Percentiles rank a stretch among this genome's conserved stretches.
Evolutionary conservation across 2,888 invertebrate species (phyloP).

Genomic region (Notocelia uddmanniana): DNA sequence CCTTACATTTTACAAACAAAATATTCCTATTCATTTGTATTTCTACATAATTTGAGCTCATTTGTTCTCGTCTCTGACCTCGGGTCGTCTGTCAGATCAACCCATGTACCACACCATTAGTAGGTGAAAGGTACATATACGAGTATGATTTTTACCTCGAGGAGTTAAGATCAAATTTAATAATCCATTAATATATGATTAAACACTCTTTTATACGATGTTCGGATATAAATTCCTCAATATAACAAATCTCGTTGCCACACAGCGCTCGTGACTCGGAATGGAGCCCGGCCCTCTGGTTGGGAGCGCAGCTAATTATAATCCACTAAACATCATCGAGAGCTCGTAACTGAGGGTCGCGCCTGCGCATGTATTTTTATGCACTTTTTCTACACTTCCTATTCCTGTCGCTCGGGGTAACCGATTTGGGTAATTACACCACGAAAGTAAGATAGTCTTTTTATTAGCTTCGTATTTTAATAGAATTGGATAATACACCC

Average conservation of each 20-base stretch:
- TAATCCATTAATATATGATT: no score
- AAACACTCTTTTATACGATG: no score
- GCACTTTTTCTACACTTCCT: constrained; percentile 65
- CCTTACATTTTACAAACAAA: neutral
- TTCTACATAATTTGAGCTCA: no score
- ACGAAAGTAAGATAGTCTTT: constrained; percentile 10
- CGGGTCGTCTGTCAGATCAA: no score
- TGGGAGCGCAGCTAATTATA: constrained; percentile 82
- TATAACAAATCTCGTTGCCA: neutral
- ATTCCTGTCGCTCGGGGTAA: constrained; percentile 55
- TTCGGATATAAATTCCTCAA: no score
- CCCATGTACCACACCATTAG: no score
- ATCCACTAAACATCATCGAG: constrained; percentile 84
- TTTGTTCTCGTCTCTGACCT: no score
- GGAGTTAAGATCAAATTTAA: no score
- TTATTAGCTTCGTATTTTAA: constrained; percentile 7
- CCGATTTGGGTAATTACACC: constrained; percentile 57
- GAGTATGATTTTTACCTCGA: no score
- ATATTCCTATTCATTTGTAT: neutral
- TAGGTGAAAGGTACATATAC: no score
- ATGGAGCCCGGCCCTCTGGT: constrained; percentile 57
- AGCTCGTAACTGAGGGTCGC: constrained; percentile 80
- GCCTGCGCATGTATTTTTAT: constrained; percentile 74
- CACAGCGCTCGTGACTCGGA: constrained; percentile 54
- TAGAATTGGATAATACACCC: constrained; percentile 13